Conservation (phyloP, 2,113 vertebrate species). For the Leiothrix lutea region DNA sequence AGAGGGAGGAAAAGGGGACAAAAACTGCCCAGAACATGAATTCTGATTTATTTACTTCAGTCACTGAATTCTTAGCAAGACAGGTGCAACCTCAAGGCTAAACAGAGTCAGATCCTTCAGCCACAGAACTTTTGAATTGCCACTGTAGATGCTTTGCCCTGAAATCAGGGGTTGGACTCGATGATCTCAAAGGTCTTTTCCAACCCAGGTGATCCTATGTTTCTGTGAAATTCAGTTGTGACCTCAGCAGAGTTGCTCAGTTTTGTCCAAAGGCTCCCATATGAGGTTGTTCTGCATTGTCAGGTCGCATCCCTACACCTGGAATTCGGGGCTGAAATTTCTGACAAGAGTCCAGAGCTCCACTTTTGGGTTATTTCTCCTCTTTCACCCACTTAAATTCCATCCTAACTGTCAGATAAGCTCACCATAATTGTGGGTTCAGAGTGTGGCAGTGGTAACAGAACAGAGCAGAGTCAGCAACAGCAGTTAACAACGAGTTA, state of each 20-base stretch:
- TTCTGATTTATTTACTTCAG: background rate
- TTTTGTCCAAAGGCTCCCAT: background rate
- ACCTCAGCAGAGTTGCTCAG: no score
- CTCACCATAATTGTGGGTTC: fast-evolving
- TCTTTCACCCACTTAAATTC: background rate
- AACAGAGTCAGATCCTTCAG: background rate
- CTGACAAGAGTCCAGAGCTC: background rate
- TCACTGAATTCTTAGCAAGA: background rate
- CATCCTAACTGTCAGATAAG: no score
- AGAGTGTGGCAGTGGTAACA: fast-evolving
- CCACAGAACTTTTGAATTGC: fast-evolving
- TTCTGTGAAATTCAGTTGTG: background rate
- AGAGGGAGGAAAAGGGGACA: background rate
- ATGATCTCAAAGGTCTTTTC: background rate
- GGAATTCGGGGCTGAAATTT: background rate
- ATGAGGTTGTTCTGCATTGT: fast-evolving
- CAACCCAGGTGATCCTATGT: background rate
- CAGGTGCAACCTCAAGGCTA: background rate
- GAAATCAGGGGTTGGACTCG: background rate
- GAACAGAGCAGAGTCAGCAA: background rate
- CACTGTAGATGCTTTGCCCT: background rate
- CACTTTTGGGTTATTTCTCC: background rate
- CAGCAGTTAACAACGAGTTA: background rate
- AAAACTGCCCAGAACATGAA: background rate
- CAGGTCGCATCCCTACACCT: fast-evolving